A percentile compares a stretch with the other conserved stretches of the same genome.
These are phyloP conservation scores for Vannuccia rotundouncinata DNA, from an alignment of 2,888 invertebrate genomes.

Conservation along the genomic window DNA sequence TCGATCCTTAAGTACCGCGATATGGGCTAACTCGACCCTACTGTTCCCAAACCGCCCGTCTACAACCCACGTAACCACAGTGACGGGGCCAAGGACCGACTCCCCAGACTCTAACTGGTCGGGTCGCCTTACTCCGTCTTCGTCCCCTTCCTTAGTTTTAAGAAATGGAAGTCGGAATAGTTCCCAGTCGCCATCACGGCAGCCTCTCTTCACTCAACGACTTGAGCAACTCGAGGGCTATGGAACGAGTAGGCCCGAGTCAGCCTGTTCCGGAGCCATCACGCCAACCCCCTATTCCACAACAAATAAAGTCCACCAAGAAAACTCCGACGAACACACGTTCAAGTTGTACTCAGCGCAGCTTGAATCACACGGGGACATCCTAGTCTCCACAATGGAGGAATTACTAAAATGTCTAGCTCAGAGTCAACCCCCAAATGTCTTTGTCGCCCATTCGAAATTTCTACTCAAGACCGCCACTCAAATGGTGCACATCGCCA, in stretches of 20 bases:
- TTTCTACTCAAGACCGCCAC: background rate
- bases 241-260: background rate
- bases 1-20: background rate
- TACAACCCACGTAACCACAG: background rate
- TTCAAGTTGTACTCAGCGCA: slow-evolving; percentile 3
- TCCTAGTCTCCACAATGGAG: background rate
- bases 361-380: background rate
- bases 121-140: background rate
- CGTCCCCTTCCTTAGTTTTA: background rate
- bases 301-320: background rate
- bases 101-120: background rate
- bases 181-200: background rate
- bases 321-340: background rate
- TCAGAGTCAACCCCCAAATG: slow-evolving; percentile 23
- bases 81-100: background rate
- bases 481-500: slow-evolving; percentile 14
- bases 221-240: background rate
- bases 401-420: background rate
- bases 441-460: slow-evolving; percentile 17
- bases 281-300: background rate
- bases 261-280: background rate
- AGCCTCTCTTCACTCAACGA: background rate
- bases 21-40: background rate
- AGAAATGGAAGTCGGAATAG: background rate
- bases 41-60: slow-evolving; percentile 10